Evolutionary conservation across 2,797 vertebrate genomes (phyloP), one percentile per base, ranked within the genome.

Genomic region (Sebastes cheni): DNA sequence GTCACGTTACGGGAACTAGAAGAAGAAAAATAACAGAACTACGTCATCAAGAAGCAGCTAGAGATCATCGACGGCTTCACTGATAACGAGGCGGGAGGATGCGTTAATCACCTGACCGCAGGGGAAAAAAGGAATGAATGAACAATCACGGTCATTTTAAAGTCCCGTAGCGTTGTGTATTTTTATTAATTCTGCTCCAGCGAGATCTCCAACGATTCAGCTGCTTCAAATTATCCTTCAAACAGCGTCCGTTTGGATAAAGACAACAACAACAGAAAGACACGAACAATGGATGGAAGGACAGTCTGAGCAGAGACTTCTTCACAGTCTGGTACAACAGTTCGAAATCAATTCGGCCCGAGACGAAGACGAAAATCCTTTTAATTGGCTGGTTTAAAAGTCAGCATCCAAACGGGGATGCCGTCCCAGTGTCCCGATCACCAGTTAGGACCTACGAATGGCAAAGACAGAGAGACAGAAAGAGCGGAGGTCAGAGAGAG

Each of bases 371-470:
- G 42, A 1, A 72, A 60, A 25, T 56, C 20, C 22, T 36, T 58
- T 16, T 11, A 5, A 27, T 4, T 2, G 46, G 72, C 75, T 32
- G 29, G 4, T 8, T 60, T 65, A 36, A 56, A 54, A 30, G 30
- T 72, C 46, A 65, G 67, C 61, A 11, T 67, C 50, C 18, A 0
- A 60, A 50, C 2, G 36, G 0, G 0, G 60, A 5, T 5, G 22
- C 4, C 22, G n/a, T 29, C 9, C 14, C 56, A n/a, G 2, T 1
- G 36, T 79, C 36, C 72, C 2, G 0, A 8, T 92, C 85, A 93
- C 89, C 90, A 93, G 81, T 3, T 80, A 0, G 83, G 69, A 83
- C 84, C 92, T 93, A 8, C 0, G 39, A 27, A 20, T 0, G 29
- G 16, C 0, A 50, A 34, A 61, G n/a, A 79, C 1, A 62, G 14